Percentiles rank a stretch among this genome's conserved stretches.
Conservation (phyloP, 1,140 invertebrate species). For the Zeugodacus cucurbitae region DNA sequence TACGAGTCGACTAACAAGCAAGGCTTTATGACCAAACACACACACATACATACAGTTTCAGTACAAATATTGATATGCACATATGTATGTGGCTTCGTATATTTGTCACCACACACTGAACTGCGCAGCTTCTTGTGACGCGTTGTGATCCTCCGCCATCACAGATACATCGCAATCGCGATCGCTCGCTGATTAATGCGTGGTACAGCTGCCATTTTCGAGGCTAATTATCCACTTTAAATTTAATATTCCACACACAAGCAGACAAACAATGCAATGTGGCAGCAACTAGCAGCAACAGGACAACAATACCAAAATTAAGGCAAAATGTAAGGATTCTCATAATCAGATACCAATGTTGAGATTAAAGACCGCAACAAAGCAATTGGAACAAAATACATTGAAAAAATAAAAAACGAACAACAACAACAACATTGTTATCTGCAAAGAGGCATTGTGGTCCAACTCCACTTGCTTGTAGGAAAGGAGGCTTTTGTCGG, state of each 20-base stretch:
- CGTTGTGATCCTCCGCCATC: neutral
- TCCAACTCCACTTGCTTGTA: neutral
- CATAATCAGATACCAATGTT: slow-evolving; percentile 27
- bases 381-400: neutral
- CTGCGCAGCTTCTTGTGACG: neutral
- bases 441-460: neutral
- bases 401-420: neutral
- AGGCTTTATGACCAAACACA: too few species aligned
- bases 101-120: neutral
- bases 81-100: neutral
- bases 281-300: neutral
- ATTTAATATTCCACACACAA: neutral
- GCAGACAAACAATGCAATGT: neutral
- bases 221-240: slow-evolving; percentile 38
- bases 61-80: neutral
- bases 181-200: slow-evolving; percentile 33
- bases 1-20: neutral
- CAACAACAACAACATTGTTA: slow-evolving; percentile 1
- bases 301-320: slow-evolving; percentile 16
- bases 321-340: slow-evolving; percentile 15
- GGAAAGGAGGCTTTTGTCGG: slow-evolving; percentile 27
- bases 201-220: slow-evolving; percentile 38
- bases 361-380: slow-evolving; percentile 20
- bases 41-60: too few species aligned
- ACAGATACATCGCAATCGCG: slow-evolving; percentile 4